A percentile compares a stretch with the other conserved stretches of the same genome.
Conservation (phyloP, 2,797 vertebrate genomes). For the Pantherophis alleghaniensis region DNA sequence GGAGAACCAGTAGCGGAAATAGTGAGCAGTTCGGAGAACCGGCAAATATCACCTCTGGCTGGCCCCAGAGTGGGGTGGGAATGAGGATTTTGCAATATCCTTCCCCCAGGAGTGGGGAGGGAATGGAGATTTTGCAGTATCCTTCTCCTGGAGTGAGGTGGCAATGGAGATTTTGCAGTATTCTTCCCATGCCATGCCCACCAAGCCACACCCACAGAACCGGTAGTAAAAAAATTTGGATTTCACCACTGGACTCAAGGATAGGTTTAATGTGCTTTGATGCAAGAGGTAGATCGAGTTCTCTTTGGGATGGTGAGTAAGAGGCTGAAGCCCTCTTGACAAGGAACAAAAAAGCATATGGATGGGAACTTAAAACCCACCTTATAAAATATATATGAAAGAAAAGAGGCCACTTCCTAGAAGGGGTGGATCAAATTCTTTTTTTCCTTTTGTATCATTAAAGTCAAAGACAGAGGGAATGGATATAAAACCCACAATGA, state of each 20-base stretch:
- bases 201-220: too few relatives aligned
- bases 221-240: too few relatives aligned
- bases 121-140: too few relatives aligned
- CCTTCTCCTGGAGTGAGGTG: too few relatives aligned
- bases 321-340: neutral
- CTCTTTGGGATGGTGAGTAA: neutral
- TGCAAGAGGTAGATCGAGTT: neutral
- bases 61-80: too few relatives aligned
- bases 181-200: too few relatives aligned
- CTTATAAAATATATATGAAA: neutral
- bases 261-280: neutral
- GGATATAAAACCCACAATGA: neutral
- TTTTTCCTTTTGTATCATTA: neutral
- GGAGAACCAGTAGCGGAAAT: too few relatives aligned
- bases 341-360: neutral
- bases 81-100: too few relatives aligned
- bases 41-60: too few relatives aligned
- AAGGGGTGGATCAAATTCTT: neutral
- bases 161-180: too few relatives aligned
- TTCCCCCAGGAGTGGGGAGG: too few relatives aligned
- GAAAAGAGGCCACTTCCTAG: neutral
- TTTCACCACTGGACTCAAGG: neutral
- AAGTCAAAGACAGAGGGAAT: neutral
- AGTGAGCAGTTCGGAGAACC: too few relatives aligned
- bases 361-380: neutral